Evolutionary conservation across 2,888 invertebrate species (phyloP), one percentile per base, ranked within the genome.

Genomic region (Trichopoda pennipes): DNA sequence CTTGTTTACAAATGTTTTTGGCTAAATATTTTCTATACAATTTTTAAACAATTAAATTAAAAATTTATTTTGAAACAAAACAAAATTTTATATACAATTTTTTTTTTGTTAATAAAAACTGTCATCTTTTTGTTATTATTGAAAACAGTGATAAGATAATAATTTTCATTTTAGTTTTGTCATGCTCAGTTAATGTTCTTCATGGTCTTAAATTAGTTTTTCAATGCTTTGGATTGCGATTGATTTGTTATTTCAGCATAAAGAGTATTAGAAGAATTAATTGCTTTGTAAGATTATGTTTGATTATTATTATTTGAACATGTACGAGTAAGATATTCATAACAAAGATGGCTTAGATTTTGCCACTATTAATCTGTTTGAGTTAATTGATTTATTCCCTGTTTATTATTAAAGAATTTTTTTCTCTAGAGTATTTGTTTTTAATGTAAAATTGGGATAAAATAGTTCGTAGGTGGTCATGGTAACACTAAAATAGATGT

Each of bases 1-100:
- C 88, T 84, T 89, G 89, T 89, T 89, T 89, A 89, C 90, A 89
- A 86, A 86, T 86, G 86, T 86, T 86, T 86, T 86, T 85, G 84
- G 85, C 81, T 84, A 85, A 89, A 89, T 88, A 89, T 89, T 88
- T 88, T 84, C 85, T 85, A 86, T 84, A 84, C 83, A 80, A 81
- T 56, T 49, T 60, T 80, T 80, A 85, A 77, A 72, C 75, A 66
- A 72, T 66, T n/a, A n/a, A n/a, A n/a, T n/a, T n/a, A n/a, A n/a
- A n/a, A n/a, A n/a, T n/a, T n/a, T n/a, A n/a, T n/a, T n/a, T n/a
- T n/a, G 21, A 38, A 1, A 16, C 17, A 16, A 42, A 16, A 14
- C 10, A 17, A 19, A 58, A 38, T 23, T 60, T 58, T 12, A 35
- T 49, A 53, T 44, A 4, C 55, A 72, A 49, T 56, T 16, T 66